Conservation (phyloP, 2,888 invertebrate species). For the Tetheella fluctuosa region DNA sequence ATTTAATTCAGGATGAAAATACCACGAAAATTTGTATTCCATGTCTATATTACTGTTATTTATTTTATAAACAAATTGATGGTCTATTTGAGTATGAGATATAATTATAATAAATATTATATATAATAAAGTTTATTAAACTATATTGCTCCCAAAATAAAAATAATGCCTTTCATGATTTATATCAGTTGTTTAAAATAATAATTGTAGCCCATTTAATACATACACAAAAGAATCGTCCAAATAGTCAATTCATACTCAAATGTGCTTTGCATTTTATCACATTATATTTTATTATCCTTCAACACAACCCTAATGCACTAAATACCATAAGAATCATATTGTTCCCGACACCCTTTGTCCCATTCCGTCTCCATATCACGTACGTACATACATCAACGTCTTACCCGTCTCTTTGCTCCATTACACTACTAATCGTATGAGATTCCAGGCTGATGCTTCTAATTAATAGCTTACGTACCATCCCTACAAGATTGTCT, state of each 20-base stretch:
- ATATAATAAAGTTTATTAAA: too few relatives aligned
- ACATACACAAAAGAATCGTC: background rate
- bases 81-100: too few relatives aligned
- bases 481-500: conserved; percentile 55
- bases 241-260: background rate
- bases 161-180: too few relatives aligned
- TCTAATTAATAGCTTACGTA: conserved; percentile 69
- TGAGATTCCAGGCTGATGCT: conserved; percentile 71
- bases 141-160: too few relatives aligned
- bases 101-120: too few relatives aligned
- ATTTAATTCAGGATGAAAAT: too few relatives aligned
- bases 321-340: conserved; percentile 11
- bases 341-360: conserved; percentile 7
- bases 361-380: conserved; percentile 12
- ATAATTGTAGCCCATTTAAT: too few relatives aligned
- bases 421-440: conserved; percentile 77
- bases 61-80: background rate
- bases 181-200: too few relatives aligned
- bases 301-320: background rate
- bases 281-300: background rate
- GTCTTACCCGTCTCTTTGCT: conserved; percentile 57
- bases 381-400: conserved; percentile 58
- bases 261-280: background rate
- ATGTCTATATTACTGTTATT: background rate
- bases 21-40: too few relatives aligned